phyloP scores from a whole-genome alignment of 92 coral and sea anemone species.

The Blastomussa wellsi region DNA sequence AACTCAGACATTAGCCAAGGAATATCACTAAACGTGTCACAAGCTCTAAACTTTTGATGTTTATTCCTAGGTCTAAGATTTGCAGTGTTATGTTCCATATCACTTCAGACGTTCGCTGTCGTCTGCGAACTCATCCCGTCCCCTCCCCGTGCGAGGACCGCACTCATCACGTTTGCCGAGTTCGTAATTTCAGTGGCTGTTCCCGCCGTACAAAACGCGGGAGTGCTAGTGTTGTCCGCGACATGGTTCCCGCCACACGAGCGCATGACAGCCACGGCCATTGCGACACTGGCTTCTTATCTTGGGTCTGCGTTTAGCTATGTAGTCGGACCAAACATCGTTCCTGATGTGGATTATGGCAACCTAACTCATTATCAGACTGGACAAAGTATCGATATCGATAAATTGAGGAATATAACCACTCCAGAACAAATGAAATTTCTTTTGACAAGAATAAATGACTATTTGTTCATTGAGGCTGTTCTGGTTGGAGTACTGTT shows the following conservation, averaged over 20 bases:
- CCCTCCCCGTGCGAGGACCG: conserved; percentile 65
- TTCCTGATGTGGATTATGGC: conserved; percentile 83
- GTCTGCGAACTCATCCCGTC: conserved; percentile 77
- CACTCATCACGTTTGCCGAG: conserved; percentile 78
- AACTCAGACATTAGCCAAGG: no score
- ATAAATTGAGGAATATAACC: conserved; percentile 65
- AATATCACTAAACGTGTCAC: no score
- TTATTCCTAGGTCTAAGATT: conserved; percentile 71
- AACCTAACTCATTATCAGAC: conserved; percentile 67
- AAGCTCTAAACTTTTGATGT: background rate
- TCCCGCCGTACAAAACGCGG: conserved; percentile 88
- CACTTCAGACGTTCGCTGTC: conserved; percentile 80
- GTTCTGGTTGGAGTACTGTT: conserved; percentile 70
- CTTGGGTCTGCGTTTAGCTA: conserved; percentile 88
- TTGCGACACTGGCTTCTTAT: conserved; percentile 87
- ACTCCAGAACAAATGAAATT: conserved; percentile 64
- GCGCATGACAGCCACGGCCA: conserved; percentile 96
- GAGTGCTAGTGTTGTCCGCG: conserved; percentile 92
- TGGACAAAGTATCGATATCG: conserved; percentile 76
- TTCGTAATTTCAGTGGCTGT: conserved; percentile 85
- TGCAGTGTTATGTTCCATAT: conserved; percentile 75
- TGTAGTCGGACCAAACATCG: conserved; percentile 83
- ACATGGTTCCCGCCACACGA: conserved; percentile 98
- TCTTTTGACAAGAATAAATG: conserved; percentile 78
- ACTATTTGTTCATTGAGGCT: conserved; percentile 80